phyloP scores from a whole-genome alignment of 35 echinoderm and acorn worm species.

The Nesometra sesokonis region DNA sequence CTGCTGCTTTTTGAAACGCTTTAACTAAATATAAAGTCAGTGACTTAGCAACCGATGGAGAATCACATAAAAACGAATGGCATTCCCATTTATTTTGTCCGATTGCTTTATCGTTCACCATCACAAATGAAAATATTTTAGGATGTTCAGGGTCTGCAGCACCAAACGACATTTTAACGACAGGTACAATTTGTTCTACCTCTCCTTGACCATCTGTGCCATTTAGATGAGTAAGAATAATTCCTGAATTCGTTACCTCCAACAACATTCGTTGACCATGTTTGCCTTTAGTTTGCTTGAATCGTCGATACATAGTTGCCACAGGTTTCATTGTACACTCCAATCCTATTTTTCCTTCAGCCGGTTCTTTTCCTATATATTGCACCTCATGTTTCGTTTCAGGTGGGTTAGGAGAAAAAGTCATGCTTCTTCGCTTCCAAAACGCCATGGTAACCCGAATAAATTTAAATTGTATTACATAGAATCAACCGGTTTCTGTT shows the following conservation, averaged over 20 bases:
- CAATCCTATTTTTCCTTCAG: conserved; percentile 2
- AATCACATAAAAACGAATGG: not conserved
- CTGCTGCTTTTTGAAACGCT: not conserved
- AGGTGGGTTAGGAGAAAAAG: not conserved
- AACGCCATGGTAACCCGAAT: conserved; percentile 12
- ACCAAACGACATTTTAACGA: conserved; percentile 3
- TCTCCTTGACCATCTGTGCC: not conserved
- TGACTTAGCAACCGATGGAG: not conserved
- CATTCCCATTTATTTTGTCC: not conserved
- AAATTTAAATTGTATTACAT: not conserved
- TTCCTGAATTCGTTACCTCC: not conserved
- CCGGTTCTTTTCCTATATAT: conserved; percentile 2
- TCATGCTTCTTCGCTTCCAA: conserved; percentile 15
- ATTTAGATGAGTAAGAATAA: not conserved
- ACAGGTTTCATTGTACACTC: conserved; percentile 18
- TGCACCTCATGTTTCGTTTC: conserved; percentile 4
- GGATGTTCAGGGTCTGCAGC: conserved; percentile 9
- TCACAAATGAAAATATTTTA: conserved; percentile 7
- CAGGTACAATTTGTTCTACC: not conserved
- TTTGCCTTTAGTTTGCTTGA: not conserved
- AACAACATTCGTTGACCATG: not conserved
- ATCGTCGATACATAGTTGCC: conserved; percentile 1
- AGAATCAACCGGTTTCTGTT: not conserved
- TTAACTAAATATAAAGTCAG: not conserved
- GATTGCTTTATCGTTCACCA: not conserved